phyloP scores from a whole-genome alignment of 2,113 vertebrate species.

The Drymodes brunneopygia region DNA sequence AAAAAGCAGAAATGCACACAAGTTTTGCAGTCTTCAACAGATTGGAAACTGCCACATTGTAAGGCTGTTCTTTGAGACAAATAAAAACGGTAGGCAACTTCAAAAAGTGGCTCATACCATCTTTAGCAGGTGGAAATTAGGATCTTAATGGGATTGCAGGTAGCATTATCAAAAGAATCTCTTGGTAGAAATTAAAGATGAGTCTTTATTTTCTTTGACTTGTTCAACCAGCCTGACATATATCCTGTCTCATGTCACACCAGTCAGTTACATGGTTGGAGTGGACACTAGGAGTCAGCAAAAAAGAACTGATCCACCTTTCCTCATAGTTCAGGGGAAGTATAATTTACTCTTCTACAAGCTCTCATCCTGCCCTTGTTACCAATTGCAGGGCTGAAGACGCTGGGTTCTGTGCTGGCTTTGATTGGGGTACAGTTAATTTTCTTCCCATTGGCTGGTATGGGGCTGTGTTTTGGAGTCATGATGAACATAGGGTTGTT shows the following conservation, averaged over 20 bases:
- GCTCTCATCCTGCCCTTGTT: background rate
- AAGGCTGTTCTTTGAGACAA: background rate
- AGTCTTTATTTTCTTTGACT: background rate
- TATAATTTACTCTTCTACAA: background rate
- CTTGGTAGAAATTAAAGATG: background rate
- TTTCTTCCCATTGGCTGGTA: background rate
- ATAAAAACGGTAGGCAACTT: background rate
- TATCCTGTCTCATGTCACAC: background rate
- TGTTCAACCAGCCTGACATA: background rate
- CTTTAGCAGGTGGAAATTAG: background rate
- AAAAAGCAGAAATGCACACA: background rate
- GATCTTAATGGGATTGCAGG: background rate
- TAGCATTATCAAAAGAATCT: background rate
- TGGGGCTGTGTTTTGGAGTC: background rate
- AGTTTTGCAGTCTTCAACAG: background rate
- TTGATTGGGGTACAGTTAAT: background rate
- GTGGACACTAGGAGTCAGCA: background rate
- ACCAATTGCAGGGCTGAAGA: background rate
- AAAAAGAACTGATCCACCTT: background rate
- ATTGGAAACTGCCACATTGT: background rate
- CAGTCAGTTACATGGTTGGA: background rate
- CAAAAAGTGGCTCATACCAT: background rate
- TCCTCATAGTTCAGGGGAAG: background rate
- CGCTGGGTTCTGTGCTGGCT: background rate
- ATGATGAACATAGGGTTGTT: background rate